phyloP scores from a whole-genome alignment of 2,797 vertebrate species.

The Myotis pilosus region DNA sequence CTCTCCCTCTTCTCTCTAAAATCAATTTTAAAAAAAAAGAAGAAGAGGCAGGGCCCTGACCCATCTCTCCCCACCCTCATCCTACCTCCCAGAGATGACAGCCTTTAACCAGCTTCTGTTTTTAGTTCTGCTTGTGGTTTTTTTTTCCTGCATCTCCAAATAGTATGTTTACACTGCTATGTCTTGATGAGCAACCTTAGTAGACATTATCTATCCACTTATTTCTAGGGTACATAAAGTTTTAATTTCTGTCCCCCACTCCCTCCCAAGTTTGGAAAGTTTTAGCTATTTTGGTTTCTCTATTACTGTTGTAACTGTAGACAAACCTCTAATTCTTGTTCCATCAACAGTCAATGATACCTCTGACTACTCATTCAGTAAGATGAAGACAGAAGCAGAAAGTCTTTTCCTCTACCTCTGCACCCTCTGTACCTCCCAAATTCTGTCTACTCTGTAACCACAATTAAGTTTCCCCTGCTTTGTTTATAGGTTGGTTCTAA shows the following conservation, averaged over 20 bases:
- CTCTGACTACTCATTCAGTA: neutral
- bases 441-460: constrained; percentile 41
- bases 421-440: neutral
- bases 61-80: neutral
- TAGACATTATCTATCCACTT: constrained; percentile 53
- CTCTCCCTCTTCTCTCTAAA: neutral
- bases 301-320: neutral
- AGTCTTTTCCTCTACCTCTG: neutral
- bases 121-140: constrained; percentile 58
- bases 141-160: constrained; percentile 1
- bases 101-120: constrained; percentile 5
- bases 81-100: neutral
- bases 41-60: neutral
- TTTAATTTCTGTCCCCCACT: neutral
- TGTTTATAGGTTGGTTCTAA: constrained; percentile 67
- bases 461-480: constrained; percentile 31
- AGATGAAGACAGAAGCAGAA: neutral
- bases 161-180: constrained; percentile 12
- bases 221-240: neutral
- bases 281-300: constrained; percentile 58
- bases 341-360: neutral
- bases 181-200: constrained; percentile 43
- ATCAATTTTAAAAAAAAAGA: neutral
- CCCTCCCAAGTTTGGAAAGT: neutral
- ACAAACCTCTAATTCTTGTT: constrained; percentile 30